Conservation (phyloP, 92 coral and sea anemone species). For the Plumapathes pennacea region DNA sequence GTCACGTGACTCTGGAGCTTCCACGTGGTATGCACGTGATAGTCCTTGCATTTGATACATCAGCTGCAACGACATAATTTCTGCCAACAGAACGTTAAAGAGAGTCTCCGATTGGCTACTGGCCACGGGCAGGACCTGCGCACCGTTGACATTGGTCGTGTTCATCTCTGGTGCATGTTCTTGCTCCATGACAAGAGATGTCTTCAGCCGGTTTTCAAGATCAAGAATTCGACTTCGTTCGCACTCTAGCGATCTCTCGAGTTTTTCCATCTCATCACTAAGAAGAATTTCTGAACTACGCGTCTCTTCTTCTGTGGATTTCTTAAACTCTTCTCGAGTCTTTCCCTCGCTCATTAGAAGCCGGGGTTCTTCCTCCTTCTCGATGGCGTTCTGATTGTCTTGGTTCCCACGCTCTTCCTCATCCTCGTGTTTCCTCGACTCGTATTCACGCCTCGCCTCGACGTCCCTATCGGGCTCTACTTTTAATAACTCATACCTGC, state of each 20-base stretch:
- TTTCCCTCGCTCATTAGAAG: conserved; percentile 56
- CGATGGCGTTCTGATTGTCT: conserved; percentile 44
- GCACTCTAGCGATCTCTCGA: conserved; percentile 52
- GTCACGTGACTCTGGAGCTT: conserved; percentile 71
- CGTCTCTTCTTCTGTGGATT: conserved; percentile 49
- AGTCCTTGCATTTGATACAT: conserved; percentile 89
- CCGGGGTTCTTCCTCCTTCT: conserved; percentile 65
- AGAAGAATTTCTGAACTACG: conserved; percentile 18
- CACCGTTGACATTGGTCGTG: conserved; percentile 15
- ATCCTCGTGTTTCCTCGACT: conserved; percentile 24
- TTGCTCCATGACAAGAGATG: conserved; percentile 32
- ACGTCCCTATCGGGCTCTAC: conserved; percentile 42
- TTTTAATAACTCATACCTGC: conserved; percentile 42
- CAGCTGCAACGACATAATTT: conserved; percentile 86
- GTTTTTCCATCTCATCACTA: conserved; percentile 43
- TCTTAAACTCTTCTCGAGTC: conserved; percentile 56
- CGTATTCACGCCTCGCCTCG: conserved; percentile 56
- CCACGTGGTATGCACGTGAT: conserved; percentile 68
- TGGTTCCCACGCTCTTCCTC: conserved; percentile 59
- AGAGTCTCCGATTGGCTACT: conserved; percentile 67
- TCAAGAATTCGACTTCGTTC: conserved; percentile 36
- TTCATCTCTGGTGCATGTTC: conserved; percentile 48
- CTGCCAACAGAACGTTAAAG: conserved; percentile 78
- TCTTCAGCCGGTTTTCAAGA: conserved; percentile 25
- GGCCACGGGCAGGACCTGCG: conserved; percentile 38